Base-by-base conservation (phyloP, 2,797 vertebrate species). In the Remorina albescens region DNA sequence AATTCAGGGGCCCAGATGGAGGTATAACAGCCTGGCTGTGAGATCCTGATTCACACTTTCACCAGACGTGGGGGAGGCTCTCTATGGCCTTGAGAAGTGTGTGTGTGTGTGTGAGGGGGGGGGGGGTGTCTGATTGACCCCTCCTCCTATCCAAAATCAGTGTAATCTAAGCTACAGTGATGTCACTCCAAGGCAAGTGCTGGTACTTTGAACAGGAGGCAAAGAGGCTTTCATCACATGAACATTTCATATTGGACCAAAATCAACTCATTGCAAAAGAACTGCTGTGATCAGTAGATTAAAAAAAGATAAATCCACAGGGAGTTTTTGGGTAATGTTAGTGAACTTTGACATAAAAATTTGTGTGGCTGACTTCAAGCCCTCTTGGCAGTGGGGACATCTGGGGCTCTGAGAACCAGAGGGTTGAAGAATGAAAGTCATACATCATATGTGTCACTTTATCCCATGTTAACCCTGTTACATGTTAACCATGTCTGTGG, bases 1-100 rank as follows among this genome's bases (percentile, higher is more conserved):
- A 92, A 93, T 92, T 92, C 88, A 90, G 55, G 71, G 89, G 80
- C 80, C 79, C 92, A 92, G 91, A 93, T 92, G 93, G 90, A 90
- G 82, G 77, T 23, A 5, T 78, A 84, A 84, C 89, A 79, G 84
- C 57, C 77, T 66, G 82, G 65, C 85, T 87, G 78, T 83, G 74
- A 85, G 62, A 86, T 85, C 80, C 74, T 47, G 83, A 90, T 74
- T 84, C 80, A 64, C 87, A 76, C 88, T 83, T 71, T 80, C 62
- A 73, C 55, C 84, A 89, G 81, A 86, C 88, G 58, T 72, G 81
- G 61, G 78, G 53, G 61, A 63, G 71, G 66, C 58, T 67, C 30
- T 65, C 67, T 42, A 67, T 13, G 18, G 32, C 79, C 84, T 50
- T 25, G 1, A 51, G n/a, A n/a, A n/a, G n/a, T n/a, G n/a, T n/a